Conservation (phyloP, 2,113 vertebrate species). For the Campylomormyrus tamandua region DNA sequence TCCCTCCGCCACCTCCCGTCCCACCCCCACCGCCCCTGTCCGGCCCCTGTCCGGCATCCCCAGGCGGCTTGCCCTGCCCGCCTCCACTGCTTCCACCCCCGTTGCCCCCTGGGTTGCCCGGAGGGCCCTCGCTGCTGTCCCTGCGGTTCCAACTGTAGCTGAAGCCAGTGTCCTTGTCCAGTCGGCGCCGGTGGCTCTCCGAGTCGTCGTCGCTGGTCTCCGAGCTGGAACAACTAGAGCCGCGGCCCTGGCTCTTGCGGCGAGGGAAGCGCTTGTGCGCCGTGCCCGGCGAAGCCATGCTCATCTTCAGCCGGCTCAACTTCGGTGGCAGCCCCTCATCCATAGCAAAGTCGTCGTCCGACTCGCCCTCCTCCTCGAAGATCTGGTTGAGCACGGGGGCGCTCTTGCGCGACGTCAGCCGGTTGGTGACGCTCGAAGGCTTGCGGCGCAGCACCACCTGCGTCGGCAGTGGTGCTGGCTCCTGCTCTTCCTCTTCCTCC, state of each 20-base stretch:
- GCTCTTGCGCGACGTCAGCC: conserved; percentile 87
- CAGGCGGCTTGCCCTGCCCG: conserved; percentile 71
- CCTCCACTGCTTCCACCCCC: conserved; percentile 60
- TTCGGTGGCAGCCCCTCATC: conserved; percentile 90
- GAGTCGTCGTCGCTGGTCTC: conserved; percentile 96
- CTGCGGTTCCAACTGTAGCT: conserved; percentile 81
- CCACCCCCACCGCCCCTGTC: conserved; percentile 67
- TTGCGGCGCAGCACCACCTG: conserved; percentile 88
- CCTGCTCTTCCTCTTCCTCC: conserved; percentile 90
- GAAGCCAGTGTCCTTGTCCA: conserved; percentile 84
- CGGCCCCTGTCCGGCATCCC: conserved; percentile 56
- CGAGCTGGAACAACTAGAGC: conserved; percentile 91
- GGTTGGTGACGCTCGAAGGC: conserved; percentile 84
- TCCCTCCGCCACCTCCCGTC: conserved; percentile 57
- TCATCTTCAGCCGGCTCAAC: conserved; percentile 90
- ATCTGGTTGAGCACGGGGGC: conserved; percentile 95
- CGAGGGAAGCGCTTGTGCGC: conserved; percentile 86
- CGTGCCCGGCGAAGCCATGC: conserved; percentile 80
- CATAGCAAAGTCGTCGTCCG: conserved; percentile 89
- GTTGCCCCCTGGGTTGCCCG: conserved; percentile 74
- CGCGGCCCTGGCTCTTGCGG: conserved; percentile 87
- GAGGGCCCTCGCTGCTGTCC: conserved; percentile 88
- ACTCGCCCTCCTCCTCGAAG: conserved; percentile 94
- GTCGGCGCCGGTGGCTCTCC: conserved; percentile 77
- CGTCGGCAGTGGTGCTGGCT: conserved; percentile 67